Percentiles rank a stretch among this genome's conserved stretches.
Conservation (phyloP, 2,797 vertebrate genomes). For the Microctenopoma stevenorrisi region DNA sequence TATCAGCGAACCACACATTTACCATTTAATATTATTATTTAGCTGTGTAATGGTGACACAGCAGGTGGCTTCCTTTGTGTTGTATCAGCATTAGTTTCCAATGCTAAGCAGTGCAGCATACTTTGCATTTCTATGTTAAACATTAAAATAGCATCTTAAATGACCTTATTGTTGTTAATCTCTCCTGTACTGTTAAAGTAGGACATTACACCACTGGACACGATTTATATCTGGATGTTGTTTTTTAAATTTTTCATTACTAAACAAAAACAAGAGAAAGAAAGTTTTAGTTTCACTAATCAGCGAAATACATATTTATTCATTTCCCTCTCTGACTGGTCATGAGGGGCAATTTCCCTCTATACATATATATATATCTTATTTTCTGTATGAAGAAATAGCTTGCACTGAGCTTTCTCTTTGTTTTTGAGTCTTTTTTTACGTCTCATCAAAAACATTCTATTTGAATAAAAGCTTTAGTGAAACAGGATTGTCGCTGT, state of each 20-base stretch:
- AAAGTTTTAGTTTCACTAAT: not conserved
- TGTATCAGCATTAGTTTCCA: conserved; percentile 12
- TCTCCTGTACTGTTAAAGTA: not conserved
- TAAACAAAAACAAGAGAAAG: not conserved
- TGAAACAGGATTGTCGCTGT: not conserved
- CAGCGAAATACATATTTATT: conserved; percentile 7
- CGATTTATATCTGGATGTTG: not conserved
- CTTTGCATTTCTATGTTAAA: conserved; percentile 9
- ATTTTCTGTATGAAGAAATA: not conserved
- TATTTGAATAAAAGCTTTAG: conserved; percentile 5
- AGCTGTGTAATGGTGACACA: not conserved
- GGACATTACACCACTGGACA: not conserved
- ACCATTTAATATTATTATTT: no score
- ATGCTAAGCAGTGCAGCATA: not conserved
- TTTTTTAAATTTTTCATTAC: not conserved
- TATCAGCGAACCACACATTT: no score
- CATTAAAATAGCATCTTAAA: not conserved
- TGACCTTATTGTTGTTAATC: not conserved
- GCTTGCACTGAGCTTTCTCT: conserved; percentile 11
- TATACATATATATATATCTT: not conserved
- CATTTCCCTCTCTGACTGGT: conserved; percentile 12
- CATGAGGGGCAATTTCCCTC: conserved; percentile 7
- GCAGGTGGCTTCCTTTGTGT: conserved; percentile 4
- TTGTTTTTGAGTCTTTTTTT: not conserved
- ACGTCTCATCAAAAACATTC: not conserved